Evolutionary conservation across 2,113 vertebrate genomes (phyloP), one percentile per base, ranked within the genome.

Genomic region (Anoura caudifer): DNA sequence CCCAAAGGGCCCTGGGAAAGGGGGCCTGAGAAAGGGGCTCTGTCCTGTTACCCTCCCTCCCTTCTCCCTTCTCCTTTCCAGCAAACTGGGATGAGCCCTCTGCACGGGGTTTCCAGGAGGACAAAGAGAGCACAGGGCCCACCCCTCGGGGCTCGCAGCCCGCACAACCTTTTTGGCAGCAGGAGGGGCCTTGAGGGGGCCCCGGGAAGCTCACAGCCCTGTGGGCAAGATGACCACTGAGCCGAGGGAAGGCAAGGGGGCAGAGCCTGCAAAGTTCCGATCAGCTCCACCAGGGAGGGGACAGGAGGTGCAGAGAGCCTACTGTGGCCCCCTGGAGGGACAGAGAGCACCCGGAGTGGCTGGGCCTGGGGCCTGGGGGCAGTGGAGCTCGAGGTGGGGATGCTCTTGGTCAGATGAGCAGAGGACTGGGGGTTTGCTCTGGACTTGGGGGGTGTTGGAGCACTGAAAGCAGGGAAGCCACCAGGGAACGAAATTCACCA

Each of bases 351-450:
- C 10, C 26, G 3, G 2, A 1, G 3, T 3, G 36, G 3, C n/a
- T 16, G 45, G 22, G 33, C 8, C 65, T 12, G 43, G 69, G 8
- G 3, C 3, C 0, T 3, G 16, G 9, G 67, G 7, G 33, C 12
- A 26, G 33, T 24, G 5, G 3, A 1, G 24, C 33, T 2, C 15
- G 24, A 36, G 36, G 2, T 1, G 11, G 0, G 11, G 43, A 7
- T 22, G 75, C 41, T 4, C 9, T 47, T 7, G 54, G 4, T 5
- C 7, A 24, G 75, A 14, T 17, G 4, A 17, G 11, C 41, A 7
- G 17, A 36, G 50, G n/a, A 36, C n/a, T 14, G 16, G 31, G 79
- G 24, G 7, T 56, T 5, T 3, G 15, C 38, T 36, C 16, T 13
- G 67, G 15, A 22, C 20, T 7, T 20, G 45, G 67, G 33, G 1